Conservation (phyloP, 2,888 invertebrate genomes). For the Melipona beecheii region DNA sequence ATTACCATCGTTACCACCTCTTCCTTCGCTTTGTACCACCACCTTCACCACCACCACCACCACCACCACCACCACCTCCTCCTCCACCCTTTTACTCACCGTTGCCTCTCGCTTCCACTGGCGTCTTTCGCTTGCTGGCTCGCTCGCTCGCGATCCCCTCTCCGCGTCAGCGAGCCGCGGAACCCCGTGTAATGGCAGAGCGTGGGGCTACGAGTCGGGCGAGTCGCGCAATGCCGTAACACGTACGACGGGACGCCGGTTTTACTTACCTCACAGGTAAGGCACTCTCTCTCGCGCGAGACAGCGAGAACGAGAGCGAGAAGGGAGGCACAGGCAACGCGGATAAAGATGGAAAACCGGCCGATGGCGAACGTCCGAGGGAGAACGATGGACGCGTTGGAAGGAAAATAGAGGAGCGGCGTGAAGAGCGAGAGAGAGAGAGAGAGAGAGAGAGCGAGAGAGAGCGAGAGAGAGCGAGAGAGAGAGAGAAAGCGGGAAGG, state of each 20-base stretch:
- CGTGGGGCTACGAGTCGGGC: slow-evolving; percentile 64
- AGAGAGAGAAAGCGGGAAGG: slow-evolving; percentile 26
- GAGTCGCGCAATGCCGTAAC: slow-evolving; percentile 83
- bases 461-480: slow-evolving; percentile 1
- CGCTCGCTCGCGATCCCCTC: slow-evolving; percentile 13
- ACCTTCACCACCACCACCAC: slow-evolving; percentile 43
- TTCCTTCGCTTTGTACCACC: slow-evolving; percentile 40
- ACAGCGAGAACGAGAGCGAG: slow-evolving; percentile 33
- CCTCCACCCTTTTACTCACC: slow-evolving; percentile 35
- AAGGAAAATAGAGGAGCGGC: slow-evolving; percentile 22
- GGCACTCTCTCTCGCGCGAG: slow-evolving; percentile 53
- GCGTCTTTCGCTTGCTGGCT: slow-evolving; percentile 3
- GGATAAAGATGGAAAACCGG: not conserved
- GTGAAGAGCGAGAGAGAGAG: slow-evolving; percentile 13
- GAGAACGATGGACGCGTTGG: slow-evolving; percentile 46
- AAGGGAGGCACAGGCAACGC: slow-evolving; percentile 34
- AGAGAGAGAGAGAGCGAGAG: slow-evolving; percentile 36
- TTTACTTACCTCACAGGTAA: slow-evolving; percentile 84
- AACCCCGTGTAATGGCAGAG: slow-evolving; percentile 56
- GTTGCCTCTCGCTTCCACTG: not conserved
- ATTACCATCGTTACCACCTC: slow-evolving; percentile 63
- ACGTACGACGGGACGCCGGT: slow-evolving; percentile 77
- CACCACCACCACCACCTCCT: slow-evolving; percentile 31
- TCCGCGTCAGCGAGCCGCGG: slow-evolving; percentile 29
- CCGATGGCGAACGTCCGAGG: slow-evolving; percentile 13